Evolutionary conservation across 2,113 vertebrate species (phyloP).

Genomic region (Mormyrus lacerda): DNA sequence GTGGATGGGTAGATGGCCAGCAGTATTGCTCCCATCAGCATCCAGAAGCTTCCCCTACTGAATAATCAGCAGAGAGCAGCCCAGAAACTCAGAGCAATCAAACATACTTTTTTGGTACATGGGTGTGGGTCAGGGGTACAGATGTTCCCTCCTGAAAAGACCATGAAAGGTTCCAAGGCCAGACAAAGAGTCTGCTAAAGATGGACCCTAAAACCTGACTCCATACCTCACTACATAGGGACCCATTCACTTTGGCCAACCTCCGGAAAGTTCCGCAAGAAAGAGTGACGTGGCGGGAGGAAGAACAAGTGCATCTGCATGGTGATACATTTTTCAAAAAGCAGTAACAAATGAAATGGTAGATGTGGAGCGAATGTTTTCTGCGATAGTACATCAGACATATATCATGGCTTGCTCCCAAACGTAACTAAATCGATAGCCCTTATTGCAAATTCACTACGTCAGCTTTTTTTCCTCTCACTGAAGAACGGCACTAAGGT

Average conservation of each 20-base stretch:
- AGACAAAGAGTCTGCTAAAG: background rate
- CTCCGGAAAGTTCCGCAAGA: background rate
- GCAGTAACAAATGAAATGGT: background rate
- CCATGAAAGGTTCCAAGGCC: background rate
- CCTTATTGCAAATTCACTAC: background rate
- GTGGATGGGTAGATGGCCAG: background rate
- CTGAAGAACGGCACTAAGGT: background rate
- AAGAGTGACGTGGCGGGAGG: background rate
- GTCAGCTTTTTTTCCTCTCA: background rate
- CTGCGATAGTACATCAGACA: background rate
- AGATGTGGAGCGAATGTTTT: background rate
- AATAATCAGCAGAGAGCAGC: background rate
- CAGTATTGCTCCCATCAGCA: background rate
- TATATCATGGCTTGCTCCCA: background rate
- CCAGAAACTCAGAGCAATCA: background rate
- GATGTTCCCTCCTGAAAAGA: background rate
- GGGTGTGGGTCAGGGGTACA: background rate
- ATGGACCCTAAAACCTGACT: background rate
- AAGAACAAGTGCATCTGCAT: background rate
- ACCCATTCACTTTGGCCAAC: background rate
- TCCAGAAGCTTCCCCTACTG: background rate
- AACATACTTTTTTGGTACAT: background rate
- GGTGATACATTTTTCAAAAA: background rate
- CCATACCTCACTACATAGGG: background rate
- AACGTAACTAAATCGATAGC: background rate